Base-by-base conservation (phyloP, 2,888 invertebrate species). In the Caradrina clavipalpis region DNA sequence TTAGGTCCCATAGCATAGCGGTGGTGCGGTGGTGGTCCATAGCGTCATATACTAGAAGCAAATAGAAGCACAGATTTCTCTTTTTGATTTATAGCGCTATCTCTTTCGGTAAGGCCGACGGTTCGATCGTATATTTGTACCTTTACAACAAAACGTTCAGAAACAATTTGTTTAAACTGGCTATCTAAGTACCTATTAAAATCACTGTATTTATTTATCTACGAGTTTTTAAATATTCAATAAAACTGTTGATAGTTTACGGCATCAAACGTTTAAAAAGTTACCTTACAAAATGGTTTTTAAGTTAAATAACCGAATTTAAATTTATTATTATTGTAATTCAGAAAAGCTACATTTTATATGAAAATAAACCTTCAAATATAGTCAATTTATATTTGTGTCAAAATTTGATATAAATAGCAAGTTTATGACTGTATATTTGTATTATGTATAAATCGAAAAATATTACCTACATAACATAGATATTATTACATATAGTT, bases 391-490 rank as follows among this genome's bases (percentile, higher is more conserved):
- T 51, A 71, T 60, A 50, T 56, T 70, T 61, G 17, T 63, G 73
- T 79, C 68, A 79, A 59, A 67, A 68, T 65, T 45, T 19, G 19
- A 64, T 70, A 45, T 70, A 79, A 79, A 74, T 69, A 75, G 39
- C 19, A 42, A 65, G 31, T 58, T 26, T 69, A 71, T 69, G 60
- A 72, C 65, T 63, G 35, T 64, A 35, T 45, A 7, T 39, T 60
- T 64, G 57, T 47, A 62, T 58, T 63, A 65, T 42, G 50, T 74
- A 47, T 35, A 47, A 64, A 76, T 80, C 69, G 66, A 54, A 67
- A 73, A 67, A 73, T 73, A 80, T 61, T 68, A 72, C 70, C 58
- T 79, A 79, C 10, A 76, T 79, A 76, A 82, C 81, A 72, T 57
- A 21, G 39, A 63, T 15, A 65, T 80, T 76, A 73, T 39, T 39